Conservation (phyloP, 2,113 vertebrate species). For the Erpornis zantholeuca region DNA sequence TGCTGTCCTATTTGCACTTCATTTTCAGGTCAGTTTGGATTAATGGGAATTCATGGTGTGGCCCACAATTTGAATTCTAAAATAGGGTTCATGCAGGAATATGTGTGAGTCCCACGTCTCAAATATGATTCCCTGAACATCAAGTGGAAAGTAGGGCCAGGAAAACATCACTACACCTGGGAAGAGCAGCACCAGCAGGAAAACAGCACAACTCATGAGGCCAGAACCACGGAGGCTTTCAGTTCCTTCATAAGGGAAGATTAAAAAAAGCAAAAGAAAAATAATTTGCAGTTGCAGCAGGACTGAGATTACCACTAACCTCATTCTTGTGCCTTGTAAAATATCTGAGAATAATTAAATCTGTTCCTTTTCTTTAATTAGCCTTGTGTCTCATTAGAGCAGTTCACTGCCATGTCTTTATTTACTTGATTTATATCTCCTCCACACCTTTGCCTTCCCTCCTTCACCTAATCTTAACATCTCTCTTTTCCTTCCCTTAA, state of each 20-base stretch:
- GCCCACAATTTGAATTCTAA: not conserved
- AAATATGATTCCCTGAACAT: not conserved
- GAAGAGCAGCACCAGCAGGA: not conserved
- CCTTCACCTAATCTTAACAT: constrained; percentile 49
- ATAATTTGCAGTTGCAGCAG: not conserved
- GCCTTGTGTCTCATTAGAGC: not conserved
- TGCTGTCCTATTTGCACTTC: not conserved
- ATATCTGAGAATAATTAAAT: constrained; percentile 39
- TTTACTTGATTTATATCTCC: constrained; percentile 44
- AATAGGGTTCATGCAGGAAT: not conserved
- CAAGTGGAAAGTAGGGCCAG: not conserved
- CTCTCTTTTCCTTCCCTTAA: constrained; percentile 51
- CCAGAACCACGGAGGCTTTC: not conserved
- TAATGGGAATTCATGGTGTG: not conserved
- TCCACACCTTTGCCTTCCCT: constrained; percentile 57
- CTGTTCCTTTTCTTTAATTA: constrained; percentile 42
- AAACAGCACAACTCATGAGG: not conserved
- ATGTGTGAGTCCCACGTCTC: not conserved
- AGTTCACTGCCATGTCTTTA: constrained; percentile 35
- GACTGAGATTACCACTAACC: not conserved
- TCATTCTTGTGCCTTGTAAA: not conserved
- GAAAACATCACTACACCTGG: not conserved
- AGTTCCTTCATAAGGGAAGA: not conserved
- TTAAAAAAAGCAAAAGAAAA: not conserved
- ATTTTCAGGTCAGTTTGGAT: not conserved